Base-by-base conservation (phyloP, 2,797 vertebrate species). In the Lutjanus argentimaculatus region DNA sequence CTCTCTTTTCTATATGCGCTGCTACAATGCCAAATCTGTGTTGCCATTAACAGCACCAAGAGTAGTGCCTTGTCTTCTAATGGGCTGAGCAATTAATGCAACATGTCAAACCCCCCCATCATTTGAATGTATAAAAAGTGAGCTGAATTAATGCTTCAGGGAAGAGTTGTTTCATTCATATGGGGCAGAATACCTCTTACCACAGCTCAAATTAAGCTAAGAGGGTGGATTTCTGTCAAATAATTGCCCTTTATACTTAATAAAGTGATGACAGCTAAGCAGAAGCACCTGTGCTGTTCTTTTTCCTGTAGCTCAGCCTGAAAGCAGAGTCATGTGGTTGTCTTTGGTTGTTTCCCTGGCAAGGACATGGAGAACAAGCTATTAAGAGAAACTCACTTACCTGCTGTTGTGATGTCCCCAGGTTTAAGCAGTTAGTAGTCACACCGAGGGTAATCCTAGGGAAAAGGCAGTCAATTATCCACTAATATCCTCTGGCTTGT, bases 381-480 rank as follows among this genome's bases (percentile, higher is more conserved):
- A 55, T 51, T 22, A n/a, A 22, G 7, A 62, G 25, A 84, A 61
- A 67, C 8, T 45, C 48, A 76, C 88, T 84, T 90, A 94, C 93
- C 91, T 93, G 83, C 57, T 55, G 65, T 59, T 81, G 66, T 10
- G 69, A 43, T 43, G 72, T 84, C 84, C 87, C 85, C 90, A 91
- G 86, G 40, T 82, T 91, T 64, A 25, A 65, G 3, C 64, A 62
- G 46, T 83, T 52, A 69, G 65, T n/a, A 19, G 72, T 77, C 75
- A 75, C 75, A 57, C 25, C 68, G n/a, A 79, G 46, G 40, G 58
- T 88, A 92, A 85, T 94, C 93, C 92, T 78, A 48, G 21, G 79
- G 66, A 73, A 67, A 70, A 65, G 55, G 19, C 30, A 79, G 80
- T 49, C 30, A 72, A 79, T 62, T 89, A 76, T 93, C 89, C 91